Conservation (phyloP, 2,797 vertebrate species). For the Oceanodroma leucorhoa region DNA sequence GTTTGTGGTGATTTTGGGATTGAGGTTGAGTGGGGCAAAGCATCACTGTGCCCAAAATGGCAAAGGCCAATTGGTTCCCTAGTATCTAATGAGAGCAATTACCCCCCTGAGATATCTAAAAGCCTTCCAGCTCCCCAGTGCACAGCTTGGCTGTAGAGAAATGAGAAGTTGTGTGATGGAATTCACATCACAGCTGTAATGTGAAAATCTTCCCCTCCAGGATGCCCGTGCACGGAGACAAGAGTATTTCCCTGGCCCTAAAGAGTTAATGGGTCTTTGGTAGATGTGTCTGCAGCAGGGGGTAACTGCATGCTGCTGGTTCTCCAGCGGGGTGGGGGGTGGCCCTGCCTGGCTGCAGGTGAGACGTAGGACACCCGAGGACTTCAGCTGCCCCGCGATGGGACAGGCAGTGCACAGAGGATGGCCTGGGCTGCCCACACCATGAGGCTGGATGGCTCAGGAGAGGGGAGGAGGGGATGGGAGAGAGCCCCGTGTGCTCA, state of each 20-base stretch:
- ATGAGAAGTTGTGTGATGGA: not conserved
- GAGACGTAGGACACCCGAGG: rapidly evolving
- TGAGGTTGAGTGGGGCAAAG: rapidly evolving
- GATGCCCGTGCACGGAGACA: rapidly evolving
- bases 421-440: not conserved
- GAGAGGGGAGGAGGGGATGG: not conserved
- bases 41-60: not conserved
- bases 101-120: rapidly evolving
- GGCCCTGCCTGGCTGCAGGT: not conserved
- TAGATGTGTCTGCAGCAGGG: not conserved
- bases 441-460: rapidly evolving
- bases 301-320: not conserved
- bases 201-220: not conserved
- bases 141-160: not conserved
- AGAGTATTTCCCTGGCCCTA: not conserved
- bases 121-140: not conserved
- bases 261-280: not conserved
- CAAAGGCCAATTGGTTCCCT: not conserved
- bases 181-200: no score
- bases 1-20: not conserved
- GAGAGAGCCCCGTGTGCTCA: not conserved
- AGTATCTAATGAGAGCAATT: not conserved
- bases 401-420: not conserved
- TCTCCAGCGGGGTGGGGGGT: rapidly evolving
- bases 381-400: not conserved